Evolutionary conservation across 1,140 invertebrate genomes (phyloP).

Genomic region (Polyergus mexicanus): DNA sequence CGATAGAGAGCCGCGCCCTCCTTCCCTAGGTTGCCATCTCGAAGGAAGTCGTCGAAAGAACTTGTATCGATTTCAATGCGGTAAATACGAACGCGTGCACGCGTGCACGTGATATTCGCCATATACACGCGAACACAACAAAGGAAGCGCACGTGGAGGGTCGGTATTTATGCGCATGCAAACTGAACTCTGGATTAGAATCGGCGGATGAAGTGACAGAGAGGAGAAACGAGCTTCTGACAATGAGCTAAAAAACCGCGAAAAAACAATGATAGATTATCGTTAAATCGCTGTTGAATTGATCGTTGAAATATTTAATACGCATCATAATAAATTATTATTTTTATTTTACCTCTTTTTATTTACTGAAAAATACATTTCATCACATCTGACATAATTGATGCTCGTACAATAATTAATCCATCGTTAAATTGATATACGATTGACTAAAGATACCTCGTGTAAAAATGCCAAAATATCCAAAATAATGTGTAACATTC

Average conservation of each 20-base stretch:
- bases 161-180: slow-evolving; percentile 65
- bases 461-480: slow-evolving; percentile 5
- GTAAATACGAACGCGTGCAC: slow-evolving; percentile 62
- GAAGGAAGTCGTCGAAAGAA: slow-evolving; percentile 56
- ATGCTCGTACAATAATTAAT: slow-evolving; percentile 14
- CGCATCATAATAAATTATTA: background rate
- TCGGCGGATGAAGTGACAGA: slow-evolving; percentile 47
- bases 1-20: background rate
- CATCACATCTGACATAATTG: background rate
- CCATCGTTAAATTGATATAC: background rate
- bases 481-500: background rate
- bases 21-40: background rate
- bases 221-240: slow-evolving; percentile 47
- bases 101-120: slow-evolving; percentile 41
- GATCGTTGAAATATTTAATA: background rate
- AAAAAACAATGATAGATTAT: slow-evolving; percentile 25
- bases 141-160: slow-evolving; percentile 12
- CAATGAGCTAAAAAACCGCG: background rate
- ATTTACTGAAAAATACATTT: background rate
- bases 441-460: background rate
- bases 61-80: slow-evolving; percentile 72
- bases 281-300: no score
- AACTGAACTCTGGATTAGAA: slow-evolving; percentile 44
- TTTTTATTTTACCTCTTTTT: background rate
- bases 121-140: background rate